Base-by-base conservation (phyloP, 2,797 vertebrate genomes). In the Epinephelus awoara region DNA sequence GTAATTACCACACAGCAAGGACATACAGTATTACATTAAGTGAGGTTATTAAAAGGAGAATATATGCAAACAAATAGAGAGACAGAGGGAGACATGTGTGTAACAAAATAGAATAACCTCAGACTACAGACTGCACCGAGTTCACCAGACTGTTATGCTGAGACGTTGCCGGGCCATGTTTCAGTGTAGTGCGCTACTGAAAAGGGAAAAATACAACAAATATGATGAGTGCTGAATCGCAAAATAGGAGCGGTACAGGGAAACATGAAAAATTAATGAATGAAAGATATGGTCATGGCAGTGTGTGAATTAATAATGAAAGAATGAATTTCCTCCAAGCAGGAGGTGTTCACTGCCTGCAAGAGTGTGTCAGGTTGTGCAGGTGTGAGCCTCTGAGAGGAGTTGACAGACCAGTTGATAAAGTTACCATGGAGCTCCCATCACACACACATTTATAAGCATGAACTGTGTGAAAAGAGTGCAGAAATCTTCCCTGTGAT, bases 221-320 rank as follows among this genome's bases (percentile, higher is more conserved):
- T 49, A 68, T 65, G 64, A 57, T 59, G 69, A 74, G 79, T 0
- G 6, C 55, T 73, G 83, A 89, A 89, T 80, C 29, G 61, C 75
- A 73, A 84, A 91, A 89, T n/a, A 85, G 75, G 65, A 67, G 74
- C 54, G 9, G 82, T 44, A 72, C 82, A 68, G 67, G 72, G 65
- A 63, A 67, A 54, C 75, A 90, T 92, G 46, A 90, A 91, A 91
- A 85, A 86, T 85, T 18, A 83, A 91, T 88, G 82, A 88, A 76
- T 82, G 63, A 86, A 83, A 85, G 84, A 85, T 71, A 29, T 5
- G 68, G 86, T 83, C 88, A 83, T 85, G 88, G 75, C 80, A 92
- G 77, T 25, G 69, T 70, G 38, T 91, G 81, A 89, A 92, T 92
- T 83, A 93, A 89, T 93, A 85, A 93, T 91, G 83, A 77, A 72